These are phyloP conservation scores for Archegozetes longisetosus DNA, from an alignment of 1,140 invertebrate genomes.

Conservation along the genomic window DNA sequence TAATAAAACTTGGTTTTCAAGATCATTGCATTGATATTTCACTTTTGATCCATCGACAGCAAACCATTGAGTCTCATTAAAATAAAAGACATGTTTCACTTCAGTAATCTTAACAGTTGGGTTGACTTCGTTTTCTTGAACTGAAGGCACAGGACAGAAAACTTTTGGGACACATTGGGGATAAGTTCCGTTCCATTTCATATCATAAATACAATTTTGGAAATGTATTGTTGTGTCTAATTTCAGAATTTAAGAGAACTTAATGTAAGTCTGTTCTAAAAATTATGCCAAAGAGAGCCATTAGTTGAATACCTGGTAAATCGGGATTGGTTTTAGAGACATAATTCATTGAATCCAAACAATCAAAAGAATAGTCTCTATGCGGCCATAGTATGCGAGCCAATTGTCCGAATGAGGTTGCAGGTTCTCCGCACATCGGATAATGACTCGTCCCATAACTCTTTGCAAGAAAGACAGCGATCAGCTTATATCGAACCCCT, in stretches of 20 bases:
- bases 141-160: neutral
- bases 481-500: neutral
- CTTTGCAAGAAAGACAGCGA: neutral
- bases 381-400: neutral
- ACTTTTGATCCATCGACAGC: neutral
- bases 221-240: neutral
- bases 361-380: neutral
- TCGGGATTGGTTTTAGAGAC: neutral
- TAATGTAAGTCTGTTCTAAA: neutral
- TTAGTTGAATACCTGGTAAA: neutral
- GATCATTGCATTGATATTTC: neutral
- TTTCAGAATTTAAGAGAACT: neutral
- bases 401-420: neutral
- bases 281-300: neutral
- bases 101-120: neutral
- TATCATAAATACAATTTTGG: neutral
- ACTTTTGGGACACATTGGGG: neutral
- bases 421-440: neutral
- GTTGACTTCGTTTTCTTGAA: neutral
- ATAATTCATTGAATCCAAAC: neutral
- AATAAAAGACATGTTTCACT: neutral
- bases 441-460: neutral
- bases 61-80: neutral
- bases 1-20: neutral
- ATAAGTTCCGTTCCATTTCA: neutral